Evolutionary conservation across 1,140 invertebrate genomes (phyloP).

Genomic region (Ericerus pela): DNA sequence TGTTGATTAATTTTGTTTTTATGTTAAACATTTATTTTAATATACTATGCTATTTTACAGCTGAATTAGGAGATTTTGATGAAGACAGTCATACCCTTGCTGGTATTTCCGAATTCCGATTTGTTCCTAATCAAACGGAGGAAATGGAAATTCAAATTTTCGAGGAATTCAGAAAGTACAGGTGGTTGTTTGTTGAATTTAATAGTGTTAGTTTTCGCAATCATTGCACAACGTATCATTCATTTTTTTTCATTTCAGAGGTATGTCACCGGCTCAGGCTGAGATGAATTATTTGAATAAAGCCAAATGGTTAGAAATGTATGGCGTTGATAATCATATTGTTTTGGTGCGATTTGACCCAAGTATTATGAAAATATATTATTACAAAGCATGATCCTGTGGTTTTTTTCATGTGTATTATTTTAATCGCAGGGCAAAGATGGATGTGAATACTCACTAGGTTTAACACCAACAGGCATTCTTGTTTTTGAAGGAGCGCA

Average conservation of each 20-base stretch:
- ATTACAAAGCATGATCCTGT: no score
- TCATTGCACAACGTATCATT: no score
- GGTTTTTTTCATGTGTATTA: conserved; percentile 26
- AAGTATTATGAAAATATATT: neutral
- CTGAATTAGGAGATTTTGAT: conserved; percentile 95
- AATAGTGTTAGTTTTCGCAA: neutral
- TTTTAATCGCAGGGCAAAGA: conserved; percentile 78
- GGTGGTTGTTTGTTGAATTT: neutral
- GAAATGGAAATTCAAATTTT: conserved; percentile 82
- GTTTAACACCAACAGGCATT: conserved; percentile 92
- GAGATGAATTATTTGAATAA: conserved; percentile 85
- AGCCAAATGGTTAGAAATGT: conserved; percentile 92
- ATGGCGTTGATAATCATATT: conserved; percentile 90
- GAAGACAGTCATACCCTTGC: conserved; percentile 75
- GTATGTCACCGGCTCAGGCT: conserved; percentile 74
- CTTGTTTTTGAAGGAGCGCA: conserved; percentile 86
- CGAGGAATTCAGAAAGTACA: conserved; percentile 71
- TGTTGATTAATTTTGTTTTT: neutral
- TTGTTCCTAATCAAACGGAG: conserved; percentile 84
- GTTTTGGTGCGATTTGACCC: conserved; percentile 45
- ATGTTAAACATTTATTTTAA: neutral
- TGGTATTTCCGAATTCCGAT: conserved; percentile 93
- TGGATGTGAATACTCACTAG: conserved; percentile 88
- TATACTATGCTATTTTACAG: conserved; percentile 37
- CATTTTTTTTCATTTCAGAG: conserved; percentile 33